Evolutionary conservation across 2,113 vertebrate genomes (phyloP), one percentile per base, ranked within the genome.

Genomic region (Hemiscyllium ocellatum): DNA sequence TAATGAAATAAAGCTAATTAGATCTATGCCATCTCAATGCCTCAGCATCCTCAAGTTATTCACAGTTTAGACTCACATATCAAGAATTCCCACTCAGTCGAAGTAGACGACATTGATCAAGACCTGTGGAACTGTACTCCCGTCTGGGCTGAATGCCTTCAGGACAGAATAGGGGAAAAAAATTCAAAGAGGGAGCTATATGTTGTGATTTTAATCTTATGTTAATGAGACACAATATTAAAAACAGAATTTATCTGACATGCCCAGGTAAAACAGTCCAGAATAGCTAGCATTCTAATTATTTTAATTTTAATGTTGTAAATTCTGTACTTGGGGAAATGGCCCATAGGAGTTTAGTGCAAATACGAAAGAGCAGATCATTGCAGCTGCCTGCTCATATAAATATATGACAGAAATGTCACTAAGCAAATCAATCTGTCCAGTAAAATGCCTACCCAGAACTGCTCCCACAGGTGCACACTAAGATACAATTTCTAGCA

Each of bases 401-500:
- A 95, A 95, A 72, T 72, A 95, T 72, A 72, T 95, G 94, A 95
- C 94, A 76, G 94, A 72, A 95, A 95, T 72, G 69, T 95, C 94
- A 95, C 69, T 52, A 72, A 95, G 97, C 97, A 98, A 98, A 97
- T 97, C 97, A 97, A 98, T 98, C 98, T 97, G 97, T 96, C 96
- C 96, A 96, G 96, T 97, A 97, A 72, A 97, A 98, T 98, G 97
- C 98, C 98, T 97, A 96, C 95, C 96, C 0, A 96, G 97, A 96
- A 97, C 93, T 13, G 96, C 97, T 97, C 96, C 13, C 72, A 97
- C 98, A 98, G 98, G 97, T 98, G 98, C 96, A 95, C 91, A 95
- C 96, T 96, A 96, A 97, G 98, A 98, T 98, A 97, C 97, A 97
- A 97, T 98, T 98, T 98, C 98, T 97, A 97, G 98, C 97, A 97